These are phyloP conservation scores for Dendrocincla fuliginosa DNA, from an alignment of 2,797 vertebrate species.

Conservation along the genomic window DNA sequence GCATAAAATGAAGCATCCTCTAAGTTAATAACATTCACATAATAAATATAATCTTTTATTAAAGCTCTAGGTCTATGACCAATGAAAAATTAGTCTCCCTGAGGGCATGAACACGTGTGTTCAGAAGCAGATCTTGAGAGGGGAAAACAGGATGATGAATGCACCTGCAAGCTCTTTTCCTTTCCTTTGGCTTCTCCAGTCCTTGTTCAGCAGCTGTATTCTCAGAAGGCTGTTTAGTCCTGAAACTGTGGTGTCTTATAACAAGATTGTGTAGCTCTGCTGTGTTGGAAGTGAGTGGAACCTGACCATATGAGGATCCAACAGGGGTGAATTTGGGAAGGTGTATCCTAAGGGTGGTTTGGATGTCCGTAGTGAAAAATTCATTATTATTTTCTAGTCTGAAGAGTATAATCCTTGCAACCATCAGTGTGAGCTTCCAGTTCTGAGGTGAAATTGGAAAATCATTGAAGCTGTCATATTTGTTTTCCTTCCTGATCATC, in stretches of 20 bases:
- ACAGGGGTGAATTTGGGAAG: background rate
- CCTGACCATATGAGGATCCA: background rate
- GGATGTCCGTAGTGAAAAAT: background rate
- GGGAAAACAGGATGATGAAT: background rate
- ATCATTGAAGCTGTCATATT: background rate
- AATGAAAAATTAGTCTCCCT: conserved; percentile 12
- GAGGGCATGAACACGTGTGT: background rate
- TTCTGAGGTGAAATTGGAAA: background rate
- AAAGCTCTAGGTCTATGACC: background rate
- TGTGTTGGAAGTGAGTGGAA: background rate
- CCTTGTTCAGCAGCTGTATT: background rate
- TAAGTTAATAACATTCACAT: background rate
- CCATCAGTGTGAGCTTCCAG: background rate
- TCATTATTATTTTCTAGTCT: background rate
- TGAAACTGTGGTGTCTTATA: background rate
- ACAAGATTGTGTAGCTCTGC: background rate
- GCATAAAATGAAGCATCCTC: conserved; percentile 15
- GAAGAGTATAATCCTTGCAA: background rate
- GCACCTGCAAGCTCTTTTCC: background rate
- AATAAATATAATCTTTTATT: conserved; percentile 20
- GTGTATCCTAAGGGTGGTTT: background rate
- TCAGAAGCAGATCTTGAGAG: background rate
- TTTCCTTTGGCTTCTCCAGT: background rate
- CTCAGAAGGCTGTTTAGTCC: background rate
- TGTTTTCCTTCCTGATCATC: background rate